A percentile compares a stretch with the other conserved stretches of the same genome.
These are phyloP conservation scores for Tricholaema leucomelas DNA, from an alignment of 2,113 vertebrate species.

Conservation along the genomic window DNA sequence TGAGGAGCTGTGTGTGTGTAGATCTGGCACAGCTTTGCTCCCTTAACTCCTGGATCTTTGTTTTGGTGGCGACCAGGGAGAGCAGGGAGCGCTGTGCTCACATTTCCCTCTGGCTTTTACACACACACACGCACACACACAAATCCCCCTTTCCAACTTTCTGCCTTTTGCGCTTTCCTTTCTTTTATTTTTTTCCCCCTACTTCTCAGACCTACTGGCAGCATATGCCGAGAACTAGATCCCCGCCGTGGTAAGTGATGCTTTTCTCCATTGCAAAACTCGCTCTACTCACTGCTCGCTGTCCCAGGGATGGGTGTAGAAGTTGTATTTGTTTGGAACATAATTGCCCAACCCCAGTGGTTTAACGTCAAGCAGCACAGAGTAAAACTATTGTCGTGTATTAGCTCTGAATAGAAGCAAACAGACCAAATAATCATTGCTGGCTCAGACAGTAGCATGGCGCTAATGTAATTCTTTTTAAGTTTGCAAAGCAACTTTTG, in stretches of 20 bases:
- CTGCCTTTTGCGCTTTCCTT: conserved; percentile 52
- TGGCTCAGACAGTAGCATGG: conserved; percentile 25
- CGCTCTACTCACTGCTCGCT: conserved; percentile 35
- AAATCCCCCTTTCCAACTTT: conserved; percentile 59
- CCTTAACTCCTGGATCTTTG: conserved; percentile 69
- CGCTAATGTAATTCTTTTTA: conserved; percentile 9
- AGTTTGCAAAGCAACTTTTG: conserved; percentile 34
- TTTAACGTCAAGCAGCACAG: conserved; percentile 59
- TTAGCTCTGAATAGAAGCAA: conserved; percentile 53
- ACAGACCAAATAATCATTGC: conserved; percentile 42
- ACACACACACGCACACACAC: background rate
- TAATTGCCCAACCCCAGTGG: conserved; percentile 59
- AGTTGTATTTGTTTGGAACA: conserved; percentile 58
- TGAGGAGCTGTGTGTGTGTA: conserved; percentile 18
- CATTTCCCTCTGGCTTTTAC: conserved; percentile 58
- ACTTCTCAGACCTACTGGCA: conserved; percentile 70
- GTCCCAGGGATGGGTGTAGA: conserved; percentile 54
- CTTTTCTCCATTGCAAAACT: conserved; percentile 64
- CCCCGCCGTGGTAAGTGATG: conserved; percentile 76
- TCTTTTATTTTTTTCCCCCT: conserved; percentile 36
- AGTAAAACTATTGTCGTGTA: conserved; percentile 55
- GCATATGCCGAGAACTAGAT: conserved; percentile 72
- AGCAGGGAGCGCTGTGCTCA: conserved; percentile 64
- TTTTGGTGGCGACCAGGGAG: conserved; percentile 65
- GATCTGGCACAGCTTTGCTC: conserved; percentile 64